These are phyloP conservation scores for Rutilus rutilus DNA, from an alignment of 2,113 vertebrate genomes.

Conservation along the genomic window DNA sequence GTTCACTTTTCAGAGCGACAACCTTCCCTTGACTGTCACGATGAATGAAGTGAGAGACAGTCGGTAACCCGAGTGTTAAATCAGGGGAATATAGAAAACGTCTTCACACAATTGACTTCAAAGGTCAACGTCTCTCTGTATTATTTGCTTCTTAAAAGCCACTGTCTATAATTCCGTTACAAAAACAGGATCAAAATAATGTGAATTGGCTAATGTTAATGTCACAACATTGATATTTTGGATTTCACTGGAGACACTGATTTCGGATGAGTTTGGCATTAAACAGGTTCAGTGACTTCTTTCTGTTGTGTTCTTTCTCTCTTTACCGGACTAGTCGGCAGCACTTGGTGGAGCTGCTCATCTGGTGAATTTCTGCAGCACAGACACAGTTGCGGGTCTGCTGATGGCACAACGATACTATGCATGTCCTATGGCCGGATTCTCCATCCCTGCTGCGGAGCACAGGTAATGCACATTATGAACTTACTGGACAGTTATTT, in stretches of 20 bases:
- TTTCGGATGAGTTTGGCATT: neutral
- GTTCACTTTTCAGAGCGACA: conserved; percentile 23
- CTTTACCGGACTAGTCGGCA: conserved; percentile 69
- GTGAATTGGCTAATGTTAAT: neutral
- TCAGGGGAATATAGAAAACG: conserved; percentile 24
- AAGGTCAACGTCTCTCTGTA: neutral
- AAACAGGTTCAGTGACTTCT: neutral
- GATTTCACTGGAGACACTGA: neutral
- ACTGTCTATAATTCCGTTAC: neutral
- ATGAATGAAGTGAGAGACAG: conserved; percentile 16
- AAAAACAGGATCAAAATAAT: neutral
- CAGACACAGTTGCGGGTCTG: conserved; percentile 77
- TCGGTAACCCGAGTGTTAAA: conserved; percentile 15
- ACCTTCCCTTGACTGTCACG: neutral
- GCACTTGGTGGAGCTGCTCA: conserved; percentile 78
- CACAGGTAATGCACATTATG: conserved; percentile 70
- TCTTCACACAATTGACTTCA: conserved; percentile 3
- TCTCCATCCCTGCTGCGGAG: conserved; percentile 79
- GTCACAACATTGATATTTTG: neutral
- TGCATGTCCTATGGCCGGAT: conserved; percentile 76
- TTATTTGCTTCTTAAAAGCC: conserved; percentile 7
- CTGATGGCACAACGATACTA: conserved; percentile 78
- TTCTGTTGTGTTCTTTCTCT: neutral
- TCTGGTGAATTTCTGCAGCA: conserved; percentile 79
- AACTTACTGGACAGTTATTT: neutral